Evolutionary conservation across 2,888 invertebrate genomes (phyloP), one percentile per base, ranked within the genome.

Genomic region (Cylindroiulus punctatus): DNA sequence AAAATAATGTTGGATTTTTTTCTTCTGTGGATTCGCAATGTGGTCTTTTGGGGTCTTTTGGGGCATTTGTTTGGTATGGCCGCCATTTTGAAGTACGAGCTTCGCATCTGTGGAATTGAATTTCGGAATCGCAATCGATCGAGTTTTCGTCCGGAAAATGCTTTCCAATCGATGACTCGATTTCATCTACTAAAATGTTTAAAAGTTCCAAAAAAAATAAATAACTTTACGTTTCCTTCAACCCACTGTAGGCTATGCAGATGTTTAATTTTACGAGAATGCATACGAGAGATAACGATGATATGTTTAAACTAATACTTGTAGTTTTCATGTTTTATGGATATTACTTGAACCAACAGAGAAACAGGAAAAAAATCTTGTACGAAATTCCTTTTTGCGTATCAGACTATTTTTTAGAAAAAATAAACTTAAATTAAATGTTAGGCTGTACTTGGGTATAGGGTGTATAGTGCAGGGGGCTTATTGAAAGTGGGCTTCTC

Each of bases 1-100:
- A 76, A 76, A 76, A 76, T 76, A 76, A 76, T 76, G 76, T 30
- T 76, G 76, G 76, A 76, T 30, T 26, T 76, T 76, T 65, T 76
- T n/a, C n/a, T n/a, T n/a, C n/a, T n/a, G n/a, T 76, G 10, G 22
- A 76, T 30, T 26, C 14, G 0, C 76, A 65, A 65, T 65, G 22
- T 65, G 65, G 26, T 26, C 26, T 65, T 10, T 1, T 26, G 26
- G 22, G 65, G 65, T 22, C 65, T 26, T 65, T 22, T 26, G 22
- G 65, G 76, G 7, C 26, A 30, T 30, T 30, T 76, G 30, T 76
- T 26, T 76, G 30, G 30, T 76, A 8, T 26, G 26, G 76, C 76
- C 30, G 76, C 76, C 76, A 76, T 76, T 76, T 76, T 76, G 30
- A 76, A 26, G 30, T 30, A 30, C 30, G 76, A 76, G 26, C 26